phyloP scores from a whole-genome alignment of 2,888 invertebrate species.

The Drosophila mulleri region DNA sequence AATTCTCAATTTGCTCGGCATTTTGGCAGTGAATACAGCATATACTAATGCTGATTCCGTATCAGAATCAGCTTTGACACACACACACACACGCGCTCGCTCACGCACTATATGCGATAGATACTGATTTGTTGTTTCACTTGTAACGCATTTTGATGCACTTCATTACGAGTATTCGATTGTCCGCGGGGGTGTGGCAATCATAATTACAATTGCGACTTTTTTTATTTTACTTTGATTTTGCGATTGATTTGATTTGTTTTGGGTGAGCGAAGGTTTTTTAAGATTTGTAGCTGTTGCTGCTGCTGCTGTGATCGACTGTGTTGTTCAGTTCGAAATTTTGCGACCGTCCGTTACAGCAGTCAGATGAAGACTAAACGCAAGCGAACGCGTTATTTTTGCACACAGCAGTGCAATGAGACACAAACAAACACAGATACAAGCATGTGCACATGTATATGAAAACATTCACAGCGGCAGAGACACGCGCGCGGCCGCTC shows the following conservation, averaged over 20 bases:
- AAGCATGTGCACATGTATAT: background rate
- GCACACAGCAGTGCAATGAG: slow-evolving; percentile 72
- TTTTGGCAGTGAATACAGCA: slow-evolving; percentile 53
- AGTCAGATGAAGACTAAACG: slow-evolving; percentile 80
- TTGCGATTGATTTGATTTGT: slow-evolving; percentile 30
- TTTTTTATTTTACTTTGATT: slow-evolving; percentile 54
- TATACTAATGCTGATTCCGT: slow-evolving; percentile 27
- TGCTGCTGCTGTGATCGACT: slow-evolving; percentile 53
- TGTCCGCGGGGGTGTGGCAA: slow-evolving; percentile 22
- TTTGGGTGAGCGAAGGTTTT: slow-evolving; percentile 55
- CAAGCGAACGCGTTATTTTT: slow-evolving; percentile 74
- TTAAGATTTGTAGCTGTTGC: slow-evolving; percentile 31
- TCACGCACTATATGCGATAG: slow-evolving; percentile 14
- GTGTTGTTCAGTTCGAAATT: slow-evolving; percentile 38
- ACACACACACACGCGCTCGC: slow-evolving; percentile 13
- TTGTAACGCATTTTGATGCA: slow-evolving; percentile 32
- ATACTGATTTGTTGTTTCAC: slow-evolving; percentile 22
- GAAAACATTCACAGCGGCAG: slow-evolving; percentile 39
- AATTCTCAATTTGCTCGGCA: slow-evolving; percentile 43
- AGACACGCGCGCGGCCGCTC: slow-evolving; percentile 69
- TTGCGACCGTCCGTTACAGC: slow-evolving; percentile 81
- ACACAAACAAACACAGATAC: slow-evolving; percentile 24
- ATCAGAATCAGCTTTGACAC: slow-evolving; percentile 21
- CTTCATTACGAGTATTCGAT: slow-evolving; percentile 30
- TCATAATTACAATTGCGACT: slow-evolving; percentile 40